These are phyloP conservation scores for Chromoteleia sp. DNA, from an alignment of 2,888 invertebrate species.

Conservation along the genomic window DNA sequence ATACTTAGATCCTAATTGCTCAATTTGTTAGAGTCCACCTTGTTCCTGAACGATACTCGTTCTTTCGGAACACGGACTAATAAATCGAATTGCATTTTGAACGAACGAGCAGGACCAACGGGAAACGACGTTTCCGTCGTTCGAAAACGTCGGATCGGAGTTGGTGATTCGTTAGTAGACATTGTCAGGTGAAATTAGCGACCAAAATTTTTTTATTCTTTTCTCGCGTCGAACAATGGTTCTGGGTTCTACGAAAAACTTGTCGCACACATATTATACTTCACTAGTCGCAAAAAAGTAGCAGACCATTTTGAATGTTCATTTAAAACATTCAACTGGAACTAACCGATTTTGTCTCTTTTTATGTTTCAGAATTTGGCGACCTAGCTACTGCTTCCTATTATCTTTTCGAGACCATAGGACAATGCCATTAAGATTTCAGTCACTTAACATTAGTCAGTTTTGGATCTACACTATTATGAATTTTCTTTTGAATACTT, in stretches of 20 bases:
- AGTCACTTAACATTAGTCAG: slow-evolving; percentile 12
- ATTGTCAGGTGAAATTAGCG: slow-evolving; percentile 68
- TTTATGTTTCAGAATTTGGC: slow-evolving; percentile 83
- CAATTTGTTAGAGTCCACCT: slow-evolving; percentile 61
- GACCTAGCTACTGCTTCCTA: slow-evolving; percentile 80
- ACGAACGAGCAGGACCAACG: slow-evolving; percentile 61
- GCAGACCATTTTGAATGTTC: slow-evolving; percentile 60
- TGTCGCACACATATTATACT: slow-evolving; percentile 43
- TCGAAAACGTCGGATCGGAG: slow-evolving; percentile 66
- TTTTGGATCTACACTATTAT: slow-evolving; percentile 13
- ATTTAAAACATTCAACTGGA: slow-evolving; percentile 54
- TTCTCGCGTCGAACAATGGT: slow-evolving; percentile 62
- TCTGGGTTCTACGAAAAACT: slow-evolving; percentile 49
- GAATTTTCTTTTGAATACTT: background rate
- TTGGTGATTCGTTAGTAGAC: slow-evolving; percentile 69
- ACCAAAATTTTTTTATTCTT: slow-evolving; percentile 56
- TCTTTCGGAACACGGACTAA: slow-evolving; percentile 64
- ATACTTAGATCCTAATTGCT: slow-evolving; percentile 61
- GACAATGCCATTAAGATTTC: slow-evolving; percentile 37
- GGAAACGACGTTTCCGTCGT: slow-evolving; percentile 68
- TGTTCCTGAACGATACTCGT: slow-evolving; percentile 62
- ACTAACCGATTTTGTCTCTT: slow-evolving; percentile 72
- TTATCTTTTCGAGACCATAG: slow-evolving; percentile 73
- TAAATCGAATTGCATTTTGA: slow-evolving; percentile 71
- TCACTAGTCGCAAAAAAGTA: slow-evolving; percentile 3